phyloP scores from a whole-genome alignment of 2,113 vertebrate genomes.

The Microcebus jonahi region DNA sequence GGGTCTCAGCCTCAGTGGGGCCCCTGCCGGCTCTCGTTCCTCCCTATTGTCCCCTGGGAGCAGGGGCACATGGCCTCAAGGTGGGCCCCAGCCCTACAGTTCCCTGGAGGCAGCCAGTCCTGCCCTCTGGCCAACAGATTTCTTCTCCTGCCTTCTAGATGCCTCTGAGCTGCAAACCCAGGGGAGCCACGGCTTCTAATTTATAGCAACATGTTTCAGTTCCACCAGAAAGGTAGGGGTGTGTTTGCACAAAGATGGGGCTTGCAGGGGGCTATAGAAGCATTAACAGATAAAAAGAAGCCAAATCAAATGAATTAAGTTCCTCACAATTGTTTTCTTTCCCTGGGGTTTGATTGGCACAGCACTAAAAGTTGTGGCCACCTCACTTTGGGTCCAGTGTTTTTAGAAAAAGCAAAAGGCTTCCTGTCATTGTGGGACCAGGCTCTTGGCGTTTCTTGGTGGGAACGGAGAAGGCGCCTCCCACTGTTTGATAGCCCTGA shows the following conservation, averaged over 20 bases:
- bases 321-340: conserved; percentile 46
- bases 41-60: not conserved
- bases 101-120: conserved; percentile 2
- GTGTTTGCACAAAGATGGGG: not conserved
- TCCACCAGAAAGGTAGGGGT: conserved; percentile 57
- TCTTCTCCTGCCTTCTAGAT: conserved; percentile 41
- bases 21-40: not conserved
- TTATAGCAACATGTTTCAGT: conserved; percentile 12
- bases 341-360: conserved; percentile 34
- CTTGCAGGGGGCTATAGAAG: not conserved
- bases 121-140: conserved; percentile 46
- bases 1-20: not conserved
- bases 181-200: not conserved
- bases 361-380: not conserved
- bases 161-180: conserved; percentile 53
- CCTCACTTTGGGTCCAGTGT: not conserved
- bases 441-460: not conserved
- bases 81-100: not conserved
- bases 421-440: not conserved
- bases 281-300: conserved; percentile 51
- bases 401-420: conserved; percentile 49
- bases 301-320: conserved; percentile 71
- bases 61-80: not conserved
- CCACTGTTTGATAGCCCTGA: rapidly evolving
- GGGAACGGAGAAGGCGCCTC: not conserved